A percentile compares a stretch with the other conserved stretches of the same genome.
These are phyloP conservation scores for Hecatera dysodea DNA, from an alignment of 2,888 invertebrate genomes.

Conservation along the genomic window DNA sequence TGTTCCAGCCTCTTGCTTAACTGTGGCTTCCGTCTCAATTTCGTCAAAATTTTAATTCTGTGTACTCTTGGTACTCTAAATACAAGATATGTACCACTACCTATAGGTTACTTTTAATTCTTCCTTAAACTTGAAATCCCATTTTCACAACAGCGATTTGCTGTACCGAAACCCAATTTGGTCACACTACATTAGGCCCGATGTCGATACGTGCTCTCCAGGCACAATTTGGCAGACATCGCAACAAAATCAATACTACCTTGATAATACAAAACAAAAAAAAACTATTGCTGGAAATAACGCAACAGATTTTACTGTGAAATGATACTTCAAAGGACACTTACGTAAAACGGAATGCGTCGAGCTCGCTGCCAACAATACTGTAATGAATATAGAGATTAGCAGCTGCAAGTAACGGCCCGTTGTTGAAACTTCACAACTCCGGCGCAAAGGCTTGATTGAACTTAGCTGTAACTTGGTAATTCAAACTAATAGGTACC, in stretches of 20 bases:
- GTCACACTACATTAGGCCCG: slow-evolving; percentile 18
- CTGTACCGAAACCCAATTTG: slow-evolving; percentile 18
- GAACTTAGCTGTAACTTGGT: slow-evolving; percentile 53
- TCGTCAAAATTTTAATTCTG: not conserved
- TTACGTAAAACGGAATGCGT: slow-evolving; percentile 51
- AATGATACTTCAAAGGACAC: slow-evolving; percentile 54
- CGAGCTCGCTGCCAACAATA: slow-evolving; percentile 58
- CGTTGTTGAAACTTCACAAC: slow-evolving; percentile 47
- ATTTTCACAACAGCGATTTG: not conserved
- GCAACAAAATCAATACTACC: not conserved
- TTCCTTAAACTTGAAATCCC: not conserved
- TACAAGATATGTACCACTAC: too few species aligned
- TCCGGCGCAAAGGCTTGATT: slow-evolving; percentile 50
- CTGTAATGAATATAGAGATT: slow-evolving; percentile 59
- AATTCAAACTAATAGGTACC: slow-evolving; percentile 46
- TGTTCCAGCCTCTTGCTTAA: slow-evolving; percentile 54
- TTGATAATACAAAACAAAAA: not conserved
- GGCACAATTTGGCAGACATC: slow-evolving; percentile 8
- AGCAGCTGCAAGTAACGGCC: slow-evolving; percentile 59
- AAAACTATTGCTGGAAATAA: slow-evolving; percentile 4
- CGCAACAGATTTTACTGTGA: slow-evolving; percentile 18
- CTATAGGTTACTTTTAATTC: not conserved
- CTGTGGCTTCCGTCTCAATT: slow-evolving; percentile 43
- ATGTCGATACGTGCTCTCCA: not conserved
- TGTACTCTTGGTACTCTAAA: too few species aligned